Percentiles rank a stretch among this genome's conserved stretches.
Conservation (phyloP, 2,797 vertebrate genomes). For the Chiloscyllium punctatum region DNA sequence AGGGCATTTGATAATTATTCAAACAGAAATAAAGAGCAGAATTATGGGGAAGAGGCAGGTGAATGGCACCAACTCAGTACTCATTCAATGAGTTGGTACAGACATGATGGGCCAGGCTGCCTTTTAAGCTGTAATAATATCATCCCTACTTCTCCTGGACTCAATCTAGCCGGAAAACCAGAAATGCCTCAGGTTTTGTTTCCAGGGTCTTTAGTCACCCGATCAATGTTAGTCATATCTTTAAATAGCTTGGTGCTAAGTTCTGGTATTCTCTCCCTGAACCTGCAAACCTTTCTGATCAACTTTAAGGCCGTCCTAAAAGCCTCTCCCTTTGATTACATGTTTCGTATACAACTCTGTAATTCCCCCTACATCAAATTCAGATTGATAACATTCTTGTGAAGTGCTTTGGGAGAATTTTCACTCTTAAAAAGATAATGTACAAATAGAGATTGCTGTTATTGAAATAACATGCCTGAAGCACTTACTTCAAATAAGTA, state of each 20-base stretch:
- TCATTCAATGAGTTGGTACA: too few species aligned
- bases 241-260: background rate
- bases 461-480: background rate
- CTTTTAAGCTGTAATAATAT: too few species aligned
- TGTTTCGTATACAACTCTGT: background rate
- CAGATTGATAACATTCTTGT: background rate
- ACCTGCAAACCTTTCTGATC: background rate
- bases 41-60: too few species aligned
- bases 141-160: background rate
- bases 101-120: too few species aligned
- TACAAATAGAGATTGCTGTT: background rate
- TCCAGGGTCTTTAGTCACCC: background rate
- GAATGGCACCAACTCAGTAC: too few species aligned
- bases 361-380: background rate
- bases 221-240: background rate
- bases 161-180: background rate
- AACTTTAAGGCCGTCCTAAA: background rate
- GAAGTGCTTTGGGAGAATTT: background rate
- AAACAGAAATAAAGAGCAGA: too few species aligned
- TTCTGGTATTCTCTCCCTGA: background rate
- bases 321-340: background rate
- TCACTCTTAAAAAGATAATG: background rate
- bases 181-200: background rate
- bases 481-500: background rate
- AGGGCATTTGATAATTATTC: too few species aligned